Conservation (phyloP, 2,888 invertebrate genomes). For the Drosophila diplacantha region DNA sequence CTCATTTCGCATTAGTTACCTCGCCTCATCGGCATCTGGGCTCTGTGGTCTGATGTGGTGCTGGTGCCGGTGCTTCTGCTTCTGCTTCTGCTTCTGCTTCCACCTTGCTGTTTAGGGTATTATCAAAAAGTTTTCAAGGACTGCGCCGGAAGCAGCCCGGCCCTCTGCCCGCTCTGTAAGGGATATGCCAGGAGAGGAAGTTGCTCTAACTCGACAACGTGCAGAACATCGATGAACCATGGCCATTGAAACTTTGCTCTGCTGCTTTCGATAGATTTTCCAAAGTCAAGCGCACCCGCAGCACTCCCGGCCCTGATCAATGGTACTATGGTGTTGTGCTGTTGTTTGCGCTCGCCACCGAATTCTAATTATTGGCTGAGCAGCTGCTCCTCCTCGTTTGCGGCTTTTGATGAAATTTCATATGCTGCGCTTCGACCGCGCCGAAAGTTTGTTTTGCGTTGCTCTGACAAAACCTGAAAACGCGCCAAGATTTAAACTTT, state of each 20-base stretch:
- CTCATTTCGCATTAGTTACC: slow-evolving; percentile 61
- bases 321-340: slow-evolving; percentile 36
- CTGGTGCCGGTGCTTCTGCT: neutral
- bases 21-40: slow-evolving; percentile 39
- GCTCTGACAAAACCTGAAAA: slow-evolving; percentile 10
- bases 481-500: slow-evolving; percentile 26
- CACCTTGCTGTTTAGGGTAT: slow-evolving; percentile 38
- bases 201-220: slow-evolving; percentile 56
- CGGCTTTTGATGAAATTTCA: slow-evolving; percentile 64
- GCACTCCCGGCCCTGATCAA: slow-evolving; percentile 38
- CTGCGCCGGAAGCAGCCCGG: slow-evolving; percentile 51
- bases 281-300: slow-evolving; percentile 47
- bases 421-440: slow-evolving; percentile 50
- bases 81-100: slow-evolving; percentile 1
- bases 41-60: slow-evolving; percentile 14
- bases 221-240: slow-evolving; percentile 43
- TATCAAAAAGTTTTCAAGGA: slow-evolving; percentile 67
- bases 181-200: slow-evolving; percentile 47
- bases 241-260: slow-evolving; percentile 54
- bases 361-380: slow-evolving; percentile 68
- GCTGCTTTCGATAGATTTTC: slow-evolving; percentile 45
- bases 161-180: slow-evolving; percentile 11
- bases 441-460: slow-evolving; percentile 16
- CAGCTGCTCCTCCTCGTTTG: slow-evolving; percentile 43
- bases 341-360: slow-evolving; percentile 46